Evolutionary conservation across 2,797 vertebrate genomes (phyloP), one percentile per base, ranked within the genome.

Genomic region (Periophthalmus magnuspinnatus): DNA sequence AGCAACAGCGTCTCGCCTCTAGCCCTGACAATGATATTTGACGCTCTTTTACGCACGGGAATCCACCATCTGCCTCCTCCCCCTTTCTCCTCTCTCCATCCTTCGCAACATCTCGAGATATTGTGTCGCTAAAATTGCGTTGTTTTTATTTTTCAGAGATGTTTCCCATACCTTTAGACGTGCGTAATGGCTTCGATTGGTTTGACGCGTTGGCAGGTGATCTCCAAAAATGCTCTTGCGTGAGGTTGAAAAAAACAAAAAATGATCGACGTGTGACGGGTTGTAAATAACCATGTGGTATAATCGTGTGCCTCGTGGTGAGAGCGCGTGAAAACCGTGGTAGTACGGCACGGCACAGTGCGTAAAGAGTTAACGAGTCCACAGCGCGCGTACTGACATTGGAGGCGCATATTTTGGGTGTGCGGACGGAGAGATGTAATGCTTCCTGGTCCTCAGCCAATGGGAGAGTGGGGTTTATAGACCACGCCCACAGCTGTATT

Each of bases 371-470:
- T 81, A n/a, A 77, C 60, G 19, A 13, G 60, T 17, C 28, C 57
- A 32, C 57, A 58, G 28, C 24, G 57, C 57, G 57, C 57, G 10
- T 19, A 61, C 33, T 47, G 62, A 64, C 41, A 64, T 38, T 16
- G n/a, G 38, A 61, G 50, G 34, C 36, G 65, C 3, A 77, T 81
- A 17, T 60, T 68, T 71, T 52, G 41, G 9, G 34, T 33, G 61
- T 48, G 58, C 8, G 32, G 6, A 19, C 50, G 5, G 11, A 68
- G 72, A 17, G 34, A 72, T 60, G 75, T n/a, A 76, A 55, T 36
- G 19, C 69, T 87, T 87, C 85, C 84, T 80, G 72, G 72, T 65
- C 17, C 7, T 33, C 62, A 66, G 70, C 86, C 88, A 91, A 89
- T 88, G 63, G 76, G 72, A 72, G 75, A 73, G 67, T 83, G 76